A percentile compares a stretch with the other conserved stretches of the same genome.
phyloP scores from a whole-genome alignment of 2,113 vertebrate genomes.

The Psittacula cyanocephala region DNA sequence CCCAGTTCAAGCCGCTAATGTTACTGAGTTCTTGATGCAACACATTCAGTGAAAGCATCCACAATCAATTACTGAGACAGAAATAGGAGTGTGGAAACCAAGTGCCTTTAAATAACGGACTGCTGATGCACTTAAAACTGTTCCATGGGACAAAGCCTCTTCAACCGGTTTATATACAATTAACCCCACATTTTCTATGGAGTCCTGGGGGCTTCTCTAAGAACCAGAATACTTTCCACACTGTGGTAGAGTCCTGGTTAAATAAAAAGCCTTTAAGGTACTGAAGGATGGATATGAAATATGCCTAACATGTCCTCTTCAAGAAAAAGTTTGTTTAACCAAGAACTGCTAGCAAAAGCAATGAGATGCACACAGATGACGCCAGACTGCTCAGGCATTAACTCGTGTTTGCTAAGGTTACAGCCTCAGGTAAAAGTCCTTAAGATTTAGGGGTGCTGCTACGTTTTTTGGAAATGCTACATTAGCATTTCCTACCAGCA shows the following conservation, averaged over 20 bases:
- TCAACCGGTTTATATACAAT: not conserved
- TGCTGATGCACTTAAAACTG: not conserved
- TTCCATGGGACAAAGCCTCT: not conserved
- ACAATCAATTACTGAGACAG: not conserved
- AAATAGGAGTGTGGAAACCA: not conserved
- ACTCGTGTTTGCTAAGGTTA: not conserved
- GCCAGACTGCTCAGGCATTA: not conserved
- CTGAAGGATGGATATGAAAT: not conserved
- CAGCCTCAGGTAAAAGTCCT: not conserved
- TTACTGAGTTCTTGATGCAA: not conserved
- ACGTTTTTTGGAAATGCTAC: not conserved
- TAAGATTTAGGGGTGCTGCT: not conserved
- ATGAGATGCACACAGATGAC: not conserved
- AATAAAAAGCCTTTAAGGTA: not conserved
- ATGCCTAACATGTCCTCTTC: not conserved
- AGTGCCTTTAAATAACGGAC: not conserved
- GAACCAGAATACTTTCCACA: not conserved
- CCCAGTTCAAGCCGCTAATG: not conserved
- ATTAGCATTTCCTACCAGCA: not conserved
- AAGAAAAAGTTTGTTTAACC: not conserved
- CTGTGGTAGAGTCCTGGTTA: not conserved
- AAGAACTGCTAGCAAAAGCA: not conserved
- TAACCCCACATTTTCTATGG: not conserved
- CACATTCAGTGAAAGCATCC: not conserved
- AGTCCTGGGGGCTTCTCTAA: not conserved